Base-by-base conservation (phyloP, 2,113 vertebrate genomes). In the Cavia porcellus region DNA sequence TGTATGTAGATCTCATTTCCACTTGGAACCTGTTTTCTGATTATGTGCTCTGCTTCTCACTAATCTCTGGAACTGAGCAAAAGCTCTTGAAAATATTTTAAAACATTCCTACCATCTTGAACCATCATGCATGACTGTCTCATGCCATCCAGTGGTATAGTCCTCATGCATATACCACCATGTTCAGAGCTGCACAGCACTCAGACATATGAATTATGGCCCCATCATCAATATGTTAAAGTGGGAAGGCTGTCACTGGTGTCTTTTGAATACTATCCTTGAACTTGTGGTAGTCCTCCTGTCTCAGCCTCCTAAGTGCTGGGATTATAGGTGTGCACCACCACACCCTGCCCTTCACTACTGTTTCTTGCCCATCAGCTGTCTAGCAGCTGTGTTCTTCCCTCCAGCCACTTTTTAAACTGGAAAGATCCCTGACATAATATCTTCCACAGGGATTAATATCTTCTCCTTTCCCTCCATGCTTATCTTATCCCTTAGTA, bases 61-160 rank as follows among this genome's bases (percentile, higher is more conserved):
- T 30, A n/a, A 95, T 59, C 81, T 83, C 90, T 77, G 30, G 35
- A 87, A 64, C 52, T 93, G 12, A 90, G 68, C 19, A 87, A 38
- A 82, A 64, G 4, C 28, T 28, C 24, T 61, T 47, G 68, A 83
- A 74, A 72, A 87, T 25, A 35, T 68, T 68, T 68, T 35, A 68
- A 35, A 32, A 35, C 17, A 32, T 30, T 68, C 11, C 30, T 12
- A 17, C 64, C 14, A 6, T 4, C 64, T 68, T 68, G 64, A 68
- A 68, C 64, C 11, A 66, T 30, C 22, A 66, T 59, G 17, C 17
- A 4, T 66, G 62, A 32, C 11, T 66, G 2, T 15, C 30, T 66
- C 28, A 68, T 32, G 32, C 64, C 32, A 35, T 32, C 64, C 32
- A 35, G 5, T 32, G 64, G 4, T 32, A 68, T 12, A 66, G 28